These are phyloP conservation scores for Scaptomyza graminum DNA, from an alignment of 1,140 invertebrate genomes.

Conservation along the genomic window DNA sequence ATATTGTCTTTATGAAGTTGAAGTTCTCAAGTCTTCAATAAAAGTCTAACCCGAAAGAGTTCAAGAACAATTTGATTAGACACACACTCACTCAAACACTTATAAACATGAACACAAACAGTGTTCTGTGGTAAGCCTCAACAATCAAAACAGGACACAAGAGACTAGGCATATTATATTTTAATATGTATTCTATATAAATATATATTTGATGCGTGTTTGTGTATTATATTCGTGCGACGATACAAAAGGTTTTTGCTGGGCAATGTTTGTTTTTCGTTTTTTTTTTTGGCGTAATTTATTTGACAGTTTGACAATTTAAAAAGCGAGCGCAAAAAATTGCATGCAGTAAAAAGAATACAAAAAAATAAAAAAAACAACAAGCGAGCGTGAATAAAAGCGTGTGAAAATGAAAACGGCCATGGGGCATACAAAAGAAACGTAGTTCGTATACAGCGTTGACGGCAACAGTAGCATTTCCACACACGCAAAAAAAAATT, in stretches of 20 bases:
- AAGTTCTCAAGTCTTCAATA: not conserved
- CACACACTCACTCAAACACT: constrained; percentile 10
- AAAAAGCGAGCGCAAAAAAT: constrained; percentile 47
- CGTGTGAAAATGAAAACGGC: constrained; percentile 66
- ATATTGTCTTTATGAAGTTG: not conserved
- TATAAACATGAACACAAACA: constrained; percentile 13
- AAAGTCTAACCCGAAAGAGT: not conserved
- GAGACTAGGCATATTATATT: constrained; percentile 50
- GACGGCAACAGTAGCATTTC: constrained; percentile 45
- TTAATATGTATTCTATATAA: constrained; percentile 26
- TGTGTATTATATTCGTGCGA: constrained; percentile 34
- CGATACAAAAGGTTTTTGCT: constrained; percentile 38
- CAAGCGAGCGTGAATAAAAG: constrained; percentile 37
- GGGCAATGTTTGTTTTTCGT: constrained; percentile 34
- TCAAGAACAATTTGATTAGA: not conserved
- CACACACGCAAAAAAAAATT: not conserved
- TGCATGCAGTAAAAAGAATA: not conserved
- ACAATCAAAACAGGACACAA: constrained; percentile 66
- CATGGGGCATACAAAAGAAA: constrained; percentile 60
- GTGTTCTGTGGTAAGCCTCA: constrained; percentile 23
- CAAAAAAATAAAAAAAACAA: constrained; percentile 27
- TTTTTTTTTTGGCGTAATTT: constrained; percentile 66
- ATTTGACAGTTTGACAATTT: constrained; percentile 81
- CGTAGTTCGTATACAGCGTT: constrained; percentile 11
- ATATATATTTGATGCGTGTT: not conserved